Percentiles rank a stretch among this genome's conserved stretches.
These are phyloP conservation scores for Fissipunctia ypsillon DNA, from an alignment of 2,888 invertebrate species.

Conservation along the genomic window DNA sequence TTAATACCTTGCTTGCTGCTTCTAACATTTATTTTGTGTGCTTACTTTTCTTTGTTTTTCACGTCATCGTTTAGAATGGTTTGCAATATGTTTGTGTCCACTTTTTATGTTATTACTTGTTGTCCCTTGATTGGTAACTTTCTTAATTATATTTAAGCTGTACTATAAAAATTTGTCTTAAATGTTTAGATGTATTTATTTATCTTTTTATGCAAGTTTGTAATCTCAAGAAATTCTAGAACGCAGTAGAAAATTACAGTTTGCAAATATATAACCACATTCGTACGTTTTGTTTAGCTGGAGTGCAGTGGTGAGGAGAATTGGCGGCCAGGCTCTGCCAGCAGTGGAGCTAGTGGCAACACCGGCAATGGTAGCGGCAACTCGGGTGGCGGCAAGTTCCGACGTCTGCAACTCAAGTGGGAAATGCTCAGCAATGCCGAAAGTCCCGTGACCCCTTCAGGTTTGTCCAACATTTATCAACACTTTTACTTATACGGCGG, in stretches of 20 bases:
- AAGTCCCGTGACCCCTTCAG: constrained; percentile 85
- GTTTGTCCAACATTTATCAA: constrained; percentile 66
- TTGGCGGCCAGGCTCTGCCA: constrained; percentile 86
- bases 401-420: constrained; percentile 95
- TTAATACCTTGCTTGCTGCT: constrained; percentile 73
- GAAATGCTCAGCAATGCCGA: constrained; percentile 92
- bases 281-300: constrained; percentile 74
- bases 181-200: not conserved
- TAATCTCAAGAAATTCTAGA: not conserved
- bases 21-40: constrained; percentile 69
- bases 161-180: too few species aligned
- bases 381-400: constrained; percentile 93
- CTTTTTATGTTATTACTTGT: constrained; percentile 18
- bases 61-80: constrained; percentile 43
- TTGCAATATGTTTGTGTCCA: constrained; percentile 37
- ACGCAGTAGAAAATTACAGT: not conserved
- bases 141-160: not conserved
- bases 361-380: constrained; percentile 89
- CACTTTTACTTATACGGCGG: too few species aligned
- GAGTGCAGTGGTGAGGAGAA: constrained; percentile 87
- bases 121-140: not conserved
- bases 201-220: not conserved
- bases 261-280: not conserved
- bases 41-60: constrained; percentile 59
- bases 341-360: constrained; percentile 84